These are phyloP conservation scores for Clitarchus hookeri DNA, from an alignment of 2,888 invertebrate species.

Conservation along the genomic window DNA sequence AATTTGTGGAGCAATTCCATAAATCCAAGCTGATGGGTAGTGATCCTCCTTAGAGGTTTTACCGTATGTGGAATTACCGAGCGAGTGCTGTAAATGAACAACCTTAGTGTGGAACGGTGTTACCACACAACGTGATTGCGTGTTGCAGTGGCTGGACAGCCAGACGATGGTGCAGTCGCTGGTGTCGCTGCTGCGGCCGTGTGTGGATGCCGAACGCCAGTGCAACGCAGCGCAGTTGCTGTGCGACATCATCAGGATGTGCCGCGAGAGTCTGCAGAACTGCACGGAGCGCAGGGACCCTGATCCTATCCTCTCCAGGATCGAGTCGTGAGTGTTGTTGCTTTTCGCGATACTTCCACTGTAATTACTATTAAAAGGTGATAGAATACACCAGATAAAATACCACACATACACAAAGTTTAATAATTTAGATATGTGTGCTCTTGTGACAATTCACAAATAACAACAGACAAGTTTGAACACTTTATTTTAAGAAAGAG, in stretches of 20 bases:
- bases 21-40: too few relatives aligned
- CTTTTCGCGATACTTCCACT: too few relatives aligned
- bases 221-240: slow-evolving; percentile 86
- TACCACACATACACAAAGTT: too few relatives aligned
- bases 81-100: too few relatives aligned
- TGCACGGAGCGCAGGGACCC: slow-evolving; percentile 65
- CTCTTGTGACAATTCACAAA: too few relatives aligned
- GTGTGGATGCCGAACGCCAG: slow-evolving; percentile 75
- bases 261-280: slow-evolving; percentile 63
- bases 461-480: too few relatives aligned
- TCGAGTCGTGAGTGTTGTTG: slow-evolving; percentile 68
- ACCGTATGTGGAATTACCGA: too few relatives aligned
- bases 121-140: slow-evolving; percentile 38
- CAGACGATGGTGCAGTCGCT: slow-evolving; percentile 84
- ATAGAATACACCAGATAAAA: too few relatives aligned
- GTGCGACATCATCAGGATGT: slow-evolving; percentile 78
- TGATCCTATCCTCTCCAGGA: slow-evolving; percentile 72
- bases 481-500: too few relatives aligned
- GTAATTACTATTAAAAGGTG: too few relatives aligned
- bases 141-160: slow-evolving; percentile 83
- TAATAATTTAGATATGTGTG: too few relatives aligned
- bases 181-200: slow-evolving; percentile 66
- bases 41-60: slow-evolving; percentile 33
- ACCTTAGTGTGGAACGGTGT: neutral
- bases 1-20: too few relatives aligned